Base-by-base conservation (phyloP, 1,140 invertebrate species). In the Lamellibrachia luymesi region DNA sequence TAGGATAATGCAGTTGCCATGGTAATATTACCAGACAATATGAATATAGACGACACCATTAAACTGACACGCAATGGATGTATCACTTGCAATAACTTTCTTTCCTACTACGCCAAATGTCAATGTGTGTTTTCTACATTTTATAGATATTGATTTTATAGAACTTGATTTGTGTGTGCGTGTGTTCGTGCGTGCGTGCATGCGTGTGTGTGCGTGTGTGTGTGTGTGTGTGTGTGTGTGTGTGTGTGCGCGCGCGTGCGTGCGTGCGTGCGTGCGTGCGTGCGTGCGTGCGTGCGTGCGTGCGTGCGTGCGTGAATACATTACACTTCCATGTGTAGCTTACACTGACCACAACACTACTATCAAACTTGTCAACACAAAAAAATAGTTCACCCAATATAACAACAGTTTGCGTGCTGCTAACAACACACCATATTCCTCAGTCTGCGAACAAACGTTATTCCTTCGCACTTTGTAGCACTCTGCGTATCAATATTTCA, bases 41-140 rank as follows among this genome's bases (percentile, higher is more conserved):
- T 80, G 64, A 80, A 80, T 80, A 80, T 80, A 80, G 64, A 80
- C 64, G 64, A 80, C 64, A 80, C 25, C 64, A 80, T 80, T 80
- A 80, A 80, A 22, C 13, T 80, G 64, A 80, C 17, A 22, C 64
- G 64, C 64, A 10, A 22, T 22, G 64, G 64, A 80, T 80, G 64
- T 80, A 80, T 22, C 25, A 22, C 64, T 38, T 38, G 64, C 64
- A 22, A 17, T 80, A 80, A 80, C 64, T 22, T 80, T 38, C 38
- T 38, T 38, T 38, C 38, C 38, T 38, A 38, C 38, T 38, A 38
- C 38, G 38, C 38, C 38, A 38, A 38, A 38, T 38, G 38, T 38
- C 2, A 6, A 80, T 17, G 1, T 80, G 2, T 80, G 64, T 80
- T 80, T 56, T 56, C 6, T 56, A 56, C 52, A 56, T 80, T 22